phyloP scores from a whole-genome alignment of 2,888 invertebrate species.

The Noctua fimbriata region DNA sequence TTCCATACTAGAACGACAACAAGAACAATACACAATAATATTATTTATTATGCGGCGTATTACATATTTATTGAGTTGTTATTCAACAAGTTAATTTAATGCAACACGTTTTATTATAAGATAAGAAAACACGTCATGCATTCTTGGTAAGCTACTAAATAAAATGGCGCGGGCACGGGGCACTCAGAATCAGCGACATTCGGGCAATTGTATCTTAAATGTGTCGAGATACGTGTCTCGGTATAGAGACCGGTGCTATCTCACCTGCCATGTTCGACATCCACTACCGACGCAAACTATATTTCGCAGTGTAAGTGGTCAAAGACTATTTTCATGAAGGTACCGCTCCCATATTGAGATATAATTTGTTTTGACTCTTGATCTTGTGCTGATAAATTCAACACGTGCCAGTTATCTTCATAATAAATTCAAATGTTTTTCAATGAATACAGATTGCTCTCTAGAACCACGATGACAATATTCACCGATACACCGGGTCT shows the following conservation, averaged over 20 bases:
- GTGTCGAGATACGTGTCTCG: slow-evolving; percentile 31
- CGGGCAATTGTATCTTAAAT: slow-evolving; percentile 29
- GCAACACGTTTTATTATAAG: slow-evolving; percentile 41
- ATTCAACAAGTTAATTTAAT: slow-evolving; percentile 51
- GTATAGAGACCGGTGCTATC: slow-evolving; percentile 6
- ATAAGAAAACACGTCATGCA: slow-evolving; percentile 40
- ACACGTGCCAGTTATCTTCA: slow-evolving; percentile 6
- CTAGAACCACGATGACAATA: not conserved
- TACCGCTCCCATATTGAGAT: not conserved
- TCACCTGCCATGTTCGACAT: slow-evolving; percentile 21
- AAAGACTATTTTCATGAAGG: not conserved
- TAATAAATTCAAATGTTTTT: not conserved
- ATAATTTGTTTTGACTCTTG: not conserved
- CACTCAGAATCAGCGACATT: slow-evolving; percentile 14
- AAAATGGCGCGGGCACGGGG: slow-evolving; percentile 25
- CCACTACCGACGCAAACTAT: not conserved
- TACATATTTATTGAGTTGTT: slow-evolving; percentile 58
- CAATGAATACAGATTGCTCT: not conserved
- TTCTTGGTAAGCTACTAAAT: slow-evolving; percentile 28
- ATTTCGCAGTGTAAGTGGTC: not conserved
- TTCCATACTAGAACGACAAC: not conserved
- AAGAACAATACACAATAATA: slow-evolving; percentile 27
- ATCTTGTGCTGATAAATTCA: slow-evolving; percentile 13
- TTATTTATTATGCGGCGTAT: slow-evolving; percentile 31
- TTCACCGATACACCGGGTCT: not conserved